A percentile compares a stretch with the other conserved stretches of the same genome.
These are phyloP conservation scores for Hystrix cristata DNA, from an alignment of 2,113 vertebrate genomes.

Conservation along the genomic window DNA sequence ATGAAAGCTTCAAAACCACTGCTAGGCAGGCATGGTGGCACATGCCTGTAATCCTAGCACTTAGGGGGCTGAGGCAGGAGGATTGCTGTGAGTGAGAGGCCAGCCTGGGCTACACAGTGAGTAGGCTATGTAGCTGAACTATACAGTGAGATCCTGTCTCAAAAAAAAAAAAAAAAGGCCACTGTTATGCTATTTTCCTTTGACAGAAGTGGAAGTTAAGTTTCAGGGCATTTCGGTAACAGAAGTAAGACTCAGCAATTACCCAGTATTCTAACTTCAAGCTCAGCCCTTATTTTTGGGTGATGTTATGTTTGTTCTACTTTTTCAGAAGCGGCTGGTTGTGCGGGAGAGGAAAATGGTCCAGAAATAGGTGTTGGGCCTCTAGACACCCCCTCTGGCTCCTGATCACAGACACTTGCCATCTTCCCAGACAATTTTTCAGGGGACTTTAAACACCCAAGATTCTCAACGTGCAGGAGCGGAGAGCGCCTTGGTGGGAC, in stretches of 20 bases:
- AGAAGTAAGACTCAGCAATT: background rate
- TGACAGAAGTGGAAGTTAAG: background rate
- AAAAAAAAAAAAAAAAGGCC: background rate
- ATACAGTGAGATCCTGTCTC: too few relatives aligned
- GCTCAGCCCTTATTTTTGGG: background rate
- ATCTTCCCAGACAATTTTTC: background rate
- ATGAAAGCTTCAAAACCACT: background rate
- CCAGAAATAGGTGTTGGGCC: background rate
- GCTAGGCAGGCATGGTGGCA: too few relatives aligned
- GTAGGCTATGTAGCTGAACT: too few relatives aligned
- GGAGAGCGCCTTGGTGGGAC: accelerated
- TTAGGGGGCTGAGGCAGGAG: too few relatives aligned
- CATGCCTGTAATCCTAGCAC: too few relatives aligned
- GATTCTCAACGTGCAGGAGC: background rate
- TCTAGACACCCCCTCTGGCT: background rate
- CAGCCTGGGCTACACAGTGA: too few relatives aligned
- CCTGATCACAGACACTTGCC: background rate
- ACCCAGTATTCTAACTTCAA: background rate
- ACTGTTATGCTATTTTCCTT: background rate
- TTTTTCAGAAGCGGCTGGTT: background rate
- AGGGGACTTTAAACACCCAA: background rate
- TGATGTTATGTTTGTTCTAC: background rate
- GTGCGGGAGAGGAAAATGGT: background rate
- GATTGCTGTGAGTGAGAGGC: too few relatives aligned
- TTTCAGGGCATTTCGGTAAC: background rate